Conservation (phyloP, 2,113 vertebrate species). For the Syngnathus typhle region DNA sequence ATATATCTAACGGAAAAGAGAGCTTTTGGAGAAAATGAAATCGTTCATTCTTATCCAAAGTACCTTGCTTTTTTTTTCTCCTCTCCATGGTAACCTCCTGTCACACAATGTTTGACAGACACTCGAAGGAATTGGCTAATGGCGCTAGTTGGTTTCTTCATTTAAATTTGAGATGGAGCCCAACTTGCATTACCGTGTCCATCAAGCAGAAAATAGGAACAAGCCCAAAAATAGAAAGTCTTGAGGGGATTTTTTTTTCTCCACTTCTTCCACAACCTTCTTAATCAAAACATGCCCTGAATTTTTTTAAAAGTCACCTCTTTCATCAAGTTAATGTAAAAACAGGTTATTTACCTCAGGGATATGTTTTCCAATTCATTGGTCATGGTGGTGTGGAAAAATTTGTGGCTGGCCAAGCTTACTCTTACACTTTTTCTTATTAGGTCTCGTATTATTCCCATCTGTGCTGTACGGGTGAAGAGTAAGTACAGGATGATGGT, state of each 20-base stretch:
- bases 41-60: slow-evolving; percentile 28
- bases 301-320: too few species aligned
- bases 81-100: slow-evolving; percentile 11
- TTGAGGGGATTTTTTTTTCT: not conserved
- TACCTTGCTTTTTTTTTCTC: slow-evolving; percentile 24
- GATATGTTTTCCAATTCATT: not conserved
- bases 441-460: slow-evolving; percentile 8
- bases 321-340: too few species aligned
- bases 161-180: slow-evolving; percentile 21
- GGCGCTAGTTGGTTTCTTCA: slow-evolving; percentile 23
- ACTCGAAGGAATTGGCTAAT: slow-evolving; percentile 45
- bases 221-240: not conserved
- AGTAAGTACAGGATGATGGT: slow-evolving; percentile 21
- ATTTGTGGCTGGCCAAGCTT: too few species aligned
- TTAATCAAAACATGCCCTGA: too few species aligned
- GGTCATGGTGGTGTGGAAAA: not conserved
- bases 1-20: slow-evolving; percentile 50
- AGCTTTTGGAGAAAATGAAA: slow-evolving; percentile 23
- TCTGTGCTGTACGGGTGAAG: slow-evolving; percentile 15
- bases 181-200: slow-evolving; percentile 21
- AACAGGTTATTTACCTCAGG: not conserved
- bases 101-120: slow-evolving; percentile 22
- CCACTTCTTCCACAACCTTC: too few species aligned
- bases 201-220: not conserved
- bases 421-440: not conserved